phyloP scores from a whole-genome alignment of 2,888 invertebrate genomes.

The Nemapogon koenigi region DNA sequence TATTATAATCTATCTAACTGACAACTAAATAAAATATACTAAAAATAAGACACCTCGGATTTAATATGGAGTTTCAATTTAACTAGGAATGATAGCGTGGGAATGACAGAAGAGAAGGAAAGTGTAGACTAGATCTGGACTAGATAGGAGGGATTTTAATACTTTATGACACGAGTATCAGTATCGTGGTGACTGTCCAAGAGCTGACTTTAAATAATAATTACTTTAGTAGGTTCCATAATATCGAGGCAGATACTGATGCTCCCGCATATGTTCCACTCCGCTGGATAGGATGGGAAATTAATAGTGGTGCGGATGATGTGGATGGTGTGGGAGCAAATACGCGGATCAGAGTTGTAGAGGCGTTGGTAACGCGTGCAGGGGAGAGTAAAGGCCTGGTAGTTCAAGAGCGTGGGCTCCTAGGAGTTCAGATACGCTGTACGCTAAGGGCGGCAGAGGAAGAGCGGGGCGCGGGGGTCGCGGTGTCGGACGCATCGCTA shows the following conservation, averaged over 20 bases:
- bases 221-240: no score
- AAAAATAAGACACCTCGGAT: constrained; percentile 61
- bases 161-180: no score
- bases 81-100: constrained; percentile 45
- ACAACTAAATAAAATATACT: constrained; percentile 55
- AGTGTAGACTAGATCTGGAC: not conserved
- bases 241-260: no score
- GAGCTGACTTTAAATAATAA: no score
- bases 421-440: constrained; percentile 64
- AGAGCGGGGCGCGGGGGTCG: constrained; percentile 45
- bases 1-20: constrained; percentile 43
- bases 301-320: constrained; percentile 28
- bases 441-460: constrained; percentile 46
- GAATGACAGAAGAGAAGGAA: constrained; percentile 31
- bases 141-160: no score
- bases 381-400: constrained; percentile 70
- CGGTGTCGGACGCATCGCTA: constrained; percentile 45
- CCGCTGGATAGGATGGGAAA: not conserved
- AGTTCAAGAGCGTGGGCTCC: constrained; percentile 76
- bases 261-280: no score
- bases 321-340: constrained; percentile 56
- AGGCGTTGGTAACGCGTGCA: constrained; percentile 64
- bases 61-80: constrained; percentile 41
- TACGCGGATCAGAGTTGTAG: constrained; percentile 61
- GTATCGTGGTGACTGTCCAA: no score